These are phyloP conservation scores for Styela clava DNA, from an alignment of 23 tunicate species.

Conservation along the genomic window DNA sequence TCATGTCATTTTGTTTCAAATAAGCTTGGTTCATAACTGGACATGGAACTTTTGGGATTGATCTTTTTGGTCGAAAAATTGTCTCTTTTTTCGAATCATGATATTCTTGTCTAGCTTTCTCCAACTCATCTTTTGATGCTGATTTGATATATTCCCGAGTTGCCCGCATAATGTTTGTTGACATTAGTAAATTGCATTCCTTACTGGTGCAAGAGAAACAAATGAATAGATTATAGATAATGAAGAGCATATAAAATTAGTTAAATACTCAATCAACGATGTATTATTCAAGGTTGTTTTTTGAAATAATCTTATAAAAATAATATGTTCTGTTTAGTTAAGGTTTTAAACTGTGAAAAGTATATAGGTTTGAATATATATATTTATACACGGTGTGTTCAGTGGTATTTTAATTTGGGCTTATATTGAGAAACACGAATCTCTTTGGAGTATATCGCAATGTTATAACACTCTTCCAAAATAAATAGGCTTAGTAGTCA, in stretches of 20 bases:
- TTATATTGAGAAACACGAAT: too few species aligned
- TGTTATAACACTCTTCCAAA: too few species aligned
- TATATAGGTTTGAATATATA: too few species aligned
- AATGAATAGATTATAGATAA: not conserved
- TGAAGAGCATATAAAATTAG: not conserved
- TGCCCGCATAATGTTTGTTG: not conserved
- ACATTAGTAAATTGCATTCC: conserved; percentile 21
- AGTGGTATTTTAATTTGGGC: too few species aligned
- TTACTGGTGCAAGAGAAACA: conserved; percentile 13
- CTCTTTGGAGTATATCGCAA: too few species aligned
- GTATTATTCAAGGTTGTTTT: too few species aligned
- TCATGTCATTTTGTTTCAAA: not conserved
- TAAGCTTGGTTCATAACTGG: conserved; percentile 21
- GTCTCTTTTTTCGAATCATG: not conserved
- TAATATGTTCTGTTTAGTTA: too few species aligned
- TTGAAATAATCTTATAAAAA: too few species aligned
- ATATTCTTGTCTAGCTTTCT: conserved; percentile 3
- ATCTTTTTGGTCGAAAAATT: not conserved
- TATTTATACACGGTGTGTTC: too few species aligned
- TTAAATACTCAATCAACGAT: too few species aligned
- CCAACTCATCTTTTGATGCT: conserved; percentile 16
- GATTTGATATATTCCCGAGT: not conserved
- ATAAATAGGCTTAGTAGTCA: too few species aligned
- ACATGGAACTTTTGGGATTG: not conserved
- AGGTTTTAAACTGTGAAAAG: too few species aligned